A percentile compares a stretch with the other conserved stretches of the same genome.
Conservation (phyloP, 1,140 invertebrate genomes). For the Scaptomyza graminum region DNA sequence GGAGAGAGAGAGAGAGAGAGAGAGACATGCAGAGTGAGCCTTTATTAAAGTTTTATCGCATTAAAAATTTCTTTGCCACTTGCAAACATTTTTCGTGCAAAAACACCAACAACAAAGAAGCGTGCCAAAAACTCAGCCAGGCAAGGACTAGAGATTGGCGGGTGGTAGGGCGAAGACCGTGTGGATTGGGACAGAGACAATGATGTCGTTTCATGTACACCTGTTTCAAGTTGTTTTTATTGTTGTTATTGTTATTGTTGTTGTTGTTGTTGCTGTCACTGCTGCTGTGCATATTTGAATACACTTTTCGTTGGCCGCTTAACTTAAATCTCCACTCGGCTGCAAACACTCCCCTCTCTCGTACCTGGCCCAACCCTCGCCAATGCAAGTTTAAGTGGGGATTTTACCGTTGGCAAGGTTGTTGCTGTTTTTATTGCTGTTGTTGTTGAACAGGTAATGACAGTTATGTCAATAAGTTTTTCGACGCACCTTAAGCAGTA, state of each 20-base stretch:
- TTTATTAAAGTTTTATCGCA: conserved; percentile 83
- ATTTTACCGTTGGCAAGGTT: conserved; percentile 52
- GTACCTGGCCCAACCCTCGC: neutral
- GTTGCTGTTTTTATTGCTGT: conserved; percentile 7
- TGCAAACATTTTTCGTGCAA: conserved; percentile 72
- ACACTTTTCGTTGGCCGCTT: conserved; percentile 80
- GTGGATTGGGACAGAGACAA: conserved; percentile 50
- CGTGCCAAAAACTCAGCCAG: conserved; percentile 71
- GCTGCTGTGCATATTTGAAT: conserved; percentile 75
- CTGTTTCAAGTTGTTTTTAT: conserved; percentile 79
- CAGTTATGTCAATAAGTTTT: conserved; percentile 81
- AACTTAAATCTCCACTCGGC: conserved; percentile 71
- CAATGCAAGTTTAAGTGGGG: conserved; percentile 52
- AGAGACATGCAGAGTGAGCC: conserved; percentile 56
- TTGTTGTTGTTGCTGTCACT: conserved; percentile 31
- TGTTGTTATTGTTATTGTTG: conserved; percentile 66
- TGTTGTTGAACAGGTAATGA: conserved; percentile 73
- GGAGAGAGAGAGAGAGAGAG: conserved; percentile 18
- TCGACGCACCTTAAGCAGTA: conserved; percentile 40
- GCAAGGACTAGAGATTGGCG: conserved; percentile 43
- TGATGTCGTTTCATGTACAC: conserved; percentile 79
- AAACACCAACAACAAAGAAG: conserved; percentile 38
- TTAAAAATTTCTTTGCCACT: conserved; percentile 74
- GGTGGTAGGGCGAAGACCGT: neutral
- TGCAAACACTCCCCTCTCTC: neutral